Conservation (phyloP, 2,797 vertebrate species). For the Prionace glauca region DNA sequence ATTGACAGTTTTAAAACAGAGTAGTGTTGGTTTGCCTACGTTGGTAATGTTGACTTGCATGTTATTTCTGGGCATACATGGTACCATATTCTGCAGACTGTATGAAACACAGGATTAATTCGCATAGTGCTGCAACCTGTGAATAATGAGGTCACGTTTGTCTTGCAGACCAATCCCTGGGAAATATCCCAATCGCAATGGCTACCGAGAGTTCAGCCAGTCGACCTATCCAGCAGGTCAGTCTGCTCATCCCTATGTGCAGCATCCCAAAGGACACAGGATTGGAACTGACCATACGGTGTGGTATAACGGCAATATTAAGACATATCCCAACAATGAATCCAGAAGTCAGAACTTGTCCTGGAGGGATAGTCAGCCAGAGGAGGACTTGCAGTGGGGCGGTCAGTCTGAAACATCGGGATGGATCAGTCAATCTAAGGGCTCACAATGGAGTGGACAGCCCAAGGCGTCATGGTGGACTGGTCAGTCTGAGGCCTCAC, state of each 20-base stretch:
- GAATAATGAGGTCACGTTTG: neutral
- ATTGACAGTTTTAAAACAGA: neutral
- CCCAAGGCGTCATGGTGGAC: neutral
- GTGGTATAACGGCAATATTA: neutral
- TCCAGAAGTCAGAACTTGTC: neutral
- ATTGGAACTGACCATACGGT: neutral
- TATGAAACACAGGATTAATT: neutral
- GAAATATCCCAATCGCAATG: neutral
- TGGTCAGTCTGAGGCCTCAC: neutral
- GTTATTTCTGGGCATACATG: neutral
- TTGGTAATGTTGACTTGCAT: neutral
- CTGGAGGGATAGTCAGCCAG: neutral
- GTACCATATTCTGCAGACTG: neutral
- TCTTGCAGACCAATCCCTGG: neutral
- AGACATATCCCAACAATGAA: too few species aligned
- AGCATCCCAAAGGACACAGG: neutral
- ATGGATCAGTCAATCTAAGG: neutral
- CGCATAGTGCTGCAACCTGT: neutral
- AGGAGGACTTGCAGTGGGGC: neutral
- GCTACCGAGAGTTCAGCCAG: neutral
- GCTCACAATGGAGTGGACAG: neutral
- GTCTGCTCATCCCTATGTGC: neutral
- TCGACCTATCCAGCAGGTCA: neutral
- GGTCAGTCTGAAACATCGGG: neutral
- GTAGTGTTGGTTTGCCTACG: too few species aligned